phyloP scores from a whole-genome alignment of 2,888 invertebrate genomes.

The Drosophila putrida region DNA sequence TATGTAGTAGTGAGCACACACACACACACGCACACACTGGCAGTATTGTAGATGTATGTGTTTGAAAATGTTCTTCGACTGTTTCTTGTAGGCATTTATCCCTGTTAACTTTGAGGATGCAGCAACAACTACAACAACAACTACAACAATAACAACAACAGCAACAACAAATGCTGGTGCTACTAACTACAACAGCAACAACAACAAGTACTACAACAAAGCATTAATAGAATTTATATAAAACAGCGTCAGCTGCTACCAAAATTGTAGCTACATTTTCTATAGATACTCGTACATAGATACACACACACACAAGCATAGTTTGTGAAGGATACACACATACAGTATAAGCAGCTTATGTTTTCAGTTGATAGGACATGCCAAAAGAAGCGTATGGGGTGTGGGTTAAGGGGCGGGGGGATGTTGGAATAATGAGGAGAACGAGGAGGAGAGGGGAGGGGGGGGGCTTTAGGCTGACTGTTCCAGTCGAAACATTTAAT shows the following conservation, averaged over 20 bases:
- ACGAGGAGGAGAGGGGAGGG: no score
- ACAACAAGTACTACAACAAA: constrained; percentile 59
- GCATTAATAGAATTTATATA: constrained; percentile 66
- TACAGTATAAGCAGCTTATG: constrained; percentile 73
- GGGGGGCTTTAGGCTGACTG: constrained; percentile 13
- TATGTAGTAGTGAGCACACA: constrained; percentile 52
- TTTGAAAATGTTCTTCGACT: constrained; percentile 68
- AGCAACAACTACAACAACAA: constrained; percentile 58
- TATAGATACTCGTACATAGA: constrained; percentile 27
- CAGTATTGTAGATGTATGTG: constrained; percentile 38
- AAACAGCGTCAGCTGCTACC: constrained; percentile 39
- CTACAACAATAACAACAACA: constrained; percentile 58
- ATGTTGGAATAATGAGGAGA: neutral
- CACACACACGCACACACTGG: constrained; percentile 19
- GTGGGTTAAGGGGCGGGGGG: neutral
- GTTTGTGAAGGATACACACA: constrained; percentile 37
- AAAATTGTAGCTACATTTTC: constrained; percentile 38
- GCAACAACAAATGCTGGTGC: constrained; percentile 54
- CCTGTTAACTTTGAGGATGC: constrained; percentile 86
- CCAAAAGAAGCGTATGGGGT: constrained; percentile 17
- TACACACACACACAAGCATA: constrained; percentile 37
- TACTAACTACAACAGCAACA: constrained; percentile 51
- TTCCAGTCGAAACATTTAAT: constrained; percentile 64
- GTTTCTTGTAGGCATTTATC: constrained; percentile 85
- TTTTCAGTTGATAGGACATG: constrained; percentile 45